phyloP scores from a whole-genome alignment of 2,888 invertebrate genomes.

The Nesidiocoris tenuis region DNA sequence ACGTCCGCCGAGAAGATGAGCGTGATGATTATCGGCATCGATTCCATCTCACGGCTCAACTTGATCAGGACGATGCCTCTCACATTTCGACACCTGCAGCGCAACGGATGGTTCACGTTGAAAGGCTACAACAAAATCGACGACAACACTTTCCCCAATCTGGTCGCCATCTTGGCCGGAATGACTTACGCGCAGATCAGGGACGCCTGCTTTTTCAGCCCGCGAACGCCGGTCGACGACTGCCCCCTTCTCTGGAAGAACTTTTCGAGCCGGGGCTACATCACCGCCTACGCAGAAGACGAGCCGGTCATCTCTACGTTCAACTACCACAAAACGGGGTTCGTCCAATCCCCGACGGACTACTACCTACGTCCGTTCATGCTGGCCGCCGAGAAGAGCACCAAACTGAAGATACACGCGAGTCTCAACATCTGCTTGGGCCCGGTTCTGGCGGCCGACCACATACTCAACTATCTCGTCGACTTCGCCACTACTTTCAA shows the following conservation, averaged over 20 bases:
- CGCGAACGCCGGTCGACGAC: conserved; percentile 61
- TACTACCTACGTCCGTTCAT: conserved; percentile 77
- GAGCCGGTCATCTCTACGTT: conserved; percentile 71
- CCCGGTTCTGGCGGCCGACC: conserved; percentile 65
- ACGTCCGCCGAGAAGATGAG: conserved; percentile 56
- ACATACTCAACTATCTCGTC: conserved; percentile 67
- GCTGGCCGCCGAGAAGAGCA: conserved; percentile 63
- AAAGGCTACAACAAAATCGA: conserved; percentile 77
- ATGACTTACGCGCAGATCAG: conserved; percentile 54
- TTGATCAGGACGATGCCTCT: conserved; percentile 72
- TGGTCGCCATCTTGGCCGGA: conserved; percentile 80
- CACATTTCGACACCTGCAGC: conserved; percentile 66
- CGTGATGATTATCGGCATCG: conserved; percentile 78
- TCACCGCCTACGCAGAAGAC: conserved; percentile 80
- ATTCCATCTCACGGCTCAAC: conserved; percentile 79
- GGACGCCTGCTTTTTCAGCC: conserved; percentile 46
- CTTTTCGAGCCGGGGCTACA: conserved; percentile 67
- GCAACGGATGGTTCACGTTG: conserved; percentile 69
- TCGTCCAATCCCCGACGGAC: conserved; percentile 72
- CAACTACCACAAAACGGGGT: conserved; percentile 72
- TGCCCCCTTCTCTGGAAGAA: conserved; percentile 76
- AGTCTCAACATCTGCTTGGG: conserved; percentile 64
- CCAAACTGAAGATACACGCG: conserved; percentile 57
- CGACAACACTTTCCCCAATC: conserved; percentile 88
- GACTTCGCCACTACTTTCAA: conserved; percentile 71